Conservation (phyloP, 2,888 invertebrate genomes). For the Lasioglossum leucozonium region DNA sequence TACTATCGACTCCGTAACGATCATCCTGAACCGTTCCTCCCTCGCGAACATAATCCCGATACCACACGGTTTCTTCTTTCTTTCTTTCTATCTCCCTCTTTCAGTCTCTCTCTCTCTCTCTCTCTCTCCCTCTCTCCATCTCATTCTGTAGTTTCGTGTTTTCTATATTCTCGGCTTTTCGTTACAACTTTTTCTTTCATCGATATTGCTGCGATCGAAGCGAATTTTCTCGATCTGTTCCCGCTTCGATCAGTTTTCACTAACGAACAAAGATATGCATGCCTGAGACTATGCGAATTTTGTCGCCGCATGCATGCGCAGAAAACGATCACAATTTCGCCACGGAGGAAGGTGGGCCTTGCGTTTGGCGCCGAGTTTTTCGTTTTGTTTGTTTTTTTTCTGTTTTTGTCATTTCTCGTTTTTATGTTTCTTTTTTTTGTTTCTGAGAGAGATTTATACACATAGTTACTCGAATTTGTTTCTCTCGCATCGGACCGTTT, state of each 20-base stretch:
- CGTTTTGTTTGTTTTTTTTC: not conserved
- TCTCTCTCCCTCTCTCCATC: not conserved
- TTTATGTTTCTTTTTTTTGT: not conserved
- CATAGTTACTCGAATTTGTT: not conserved
- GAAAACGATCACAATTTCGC: not conserved
- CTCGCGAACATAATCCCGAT: not conserved
- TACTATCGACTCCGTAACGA: slow-evolving; percentile 85
- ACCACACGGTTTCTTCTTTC: not conserved
- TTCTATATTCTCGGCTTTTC: not conserved
- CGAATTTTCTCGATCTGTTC: not conserved
- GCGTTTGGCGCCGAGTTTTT: slow-evolving; percentile 16
- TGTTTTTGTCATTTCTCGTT: not conserved
- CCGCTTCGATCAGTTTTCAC: not conserved
- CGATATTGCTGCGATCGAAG: not conserved
- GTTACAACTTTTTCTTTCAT: not conserved
- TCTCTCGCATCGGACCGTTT: not conserved
- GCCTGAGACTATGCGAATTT: slow-evolving; percentile 9
- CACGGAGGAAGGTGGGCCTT: slow-evolving; percentile 59
- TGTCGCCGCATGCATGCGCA: slow-evolving; percentile 13
- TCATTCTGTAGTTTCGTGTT: not conserved
- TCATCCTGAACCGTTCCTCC: slow-evolving; percentile 35
- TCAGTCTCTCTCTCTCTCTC: not conserved
- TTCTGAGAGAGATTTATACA: not conserved
- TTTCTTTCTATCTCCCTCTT: too few species aligned
- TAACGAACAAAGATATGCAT: not conserved